Evolutionary conservation across 1,140 invertebrate genomes (phyloP), one percentile per base, ranked within the genome.

Genomic region (Limonius californicus): DNA sequence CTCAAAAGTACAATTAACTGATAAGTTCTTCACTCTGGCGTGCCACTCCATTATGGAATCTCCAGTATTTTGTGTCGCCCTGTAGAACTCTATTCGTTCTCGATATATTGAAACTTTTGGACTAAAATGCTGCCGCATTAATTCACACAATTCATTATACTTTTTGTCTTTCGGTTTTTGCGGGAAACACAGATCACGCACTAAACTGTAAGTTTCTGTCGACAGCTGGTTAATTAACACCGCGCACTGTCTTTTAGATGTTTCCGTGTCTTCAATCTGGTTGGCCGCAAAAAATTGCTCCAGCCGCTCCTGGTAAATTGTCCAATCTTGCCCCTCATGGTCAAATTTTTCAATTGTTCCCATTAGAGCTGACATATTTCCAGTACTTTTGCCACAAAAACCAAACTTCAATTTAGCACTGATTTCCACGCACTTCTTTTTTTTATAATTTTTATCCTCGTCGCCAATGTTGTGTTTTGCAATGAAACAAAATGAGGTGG

Each of bases 1-100:
- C n/a, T 20, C 16, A 21, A 58, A 58, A 19, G 43, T 58, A 9
- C 57, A 58, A 30, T 58, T 43, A 23, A 58, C 19, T 45, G 57
- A 32, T 45, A 45, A 45, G 15, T 43, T 45, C 45, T 58, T 43
- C 4, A 30, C 1, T 58, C 57, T 35, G 15, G 30, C 57, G 23
- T 42, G 27, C 57, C 57, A 58, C 19, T 42, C 14, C 12, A 8
- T 43, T 12, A 43, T 23, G 1, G 4, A 18, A 16, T 58, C 35
- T 15, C 8, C 3, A 7, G 14, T 0, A 18, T 45, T 14, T 45
- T 58, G 57, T 43, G 8, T 2, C n/a, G 57, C 8, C 14, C 20
- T 11, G 23, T 58, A 58, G 27, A 58, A 58, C 19, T 43, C 20
- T 0, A 58, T 43, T 43, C 57, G n/a, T 43, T 58, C 57, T 16